A percentile compares a stretch with the other conserved stretches of the same genome.
phyloP scores from a whole-genome alignment of 2,888 invertebrate species.

The Empis stercorea region DNA sequence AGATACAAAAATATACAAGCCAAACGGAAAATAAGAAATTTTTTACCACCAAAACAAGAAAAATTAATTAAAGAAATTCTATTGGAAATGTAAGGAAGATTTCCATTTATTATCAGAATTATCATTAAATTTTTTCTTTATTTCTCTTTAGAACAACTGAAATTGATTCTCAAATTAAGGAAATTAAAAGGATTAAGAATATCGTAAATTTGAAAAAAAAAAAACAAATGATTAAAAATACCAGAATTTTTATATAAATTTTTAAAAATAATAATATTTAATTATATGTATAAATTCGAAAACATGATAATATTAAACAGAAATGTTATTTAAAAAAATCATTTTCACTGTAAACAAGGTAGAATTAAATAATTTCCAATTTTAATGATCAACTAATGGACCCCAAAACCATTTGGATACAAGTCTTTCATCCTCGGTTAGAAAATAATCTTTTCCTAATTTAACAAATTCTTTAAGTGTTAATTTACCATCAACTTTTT shows the following conservation, averaged over 20 bases:
- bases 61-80: constrained; percentile 55
- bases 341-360: no score
- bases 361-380: background rate
- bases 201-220: constrained; percentile 39
- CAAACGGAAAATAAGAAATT: constrained; percentile 35
- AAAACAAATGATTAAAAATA: background rate
- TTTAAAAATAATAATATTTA: background rate
- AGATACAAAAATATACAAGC: constrained; percentile 27
- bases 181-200: constrained; percentile 52
- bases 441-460: constrained; percentile 67
- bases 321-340: no score
- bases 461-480: constrained; percentile 67
- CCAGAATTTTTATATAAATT: no score
- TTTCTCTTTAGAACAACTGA: constrained; percentile 46
- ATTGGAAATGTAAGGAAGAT: constrained; percentile 48
- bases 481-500: constrained; percentile 63
- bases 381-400: constrained; percentile 49
- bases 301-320: no score
- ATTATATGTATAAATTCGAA: background rate
- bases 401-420: constrained; percentile 83
- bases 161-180: constrained; percentile 45
- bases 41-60: constrained; percentile 53
- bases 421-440: constrained; percentile 58
- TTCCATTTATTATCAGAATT: background rate
- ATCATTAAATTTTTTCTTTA: no score